Evolutionary conservation across 2,113 vertebrate genomes (phyloP), one percentile per base, ranked within the genome.

Genomic region (Centrocercus urophasianus): DNA sequence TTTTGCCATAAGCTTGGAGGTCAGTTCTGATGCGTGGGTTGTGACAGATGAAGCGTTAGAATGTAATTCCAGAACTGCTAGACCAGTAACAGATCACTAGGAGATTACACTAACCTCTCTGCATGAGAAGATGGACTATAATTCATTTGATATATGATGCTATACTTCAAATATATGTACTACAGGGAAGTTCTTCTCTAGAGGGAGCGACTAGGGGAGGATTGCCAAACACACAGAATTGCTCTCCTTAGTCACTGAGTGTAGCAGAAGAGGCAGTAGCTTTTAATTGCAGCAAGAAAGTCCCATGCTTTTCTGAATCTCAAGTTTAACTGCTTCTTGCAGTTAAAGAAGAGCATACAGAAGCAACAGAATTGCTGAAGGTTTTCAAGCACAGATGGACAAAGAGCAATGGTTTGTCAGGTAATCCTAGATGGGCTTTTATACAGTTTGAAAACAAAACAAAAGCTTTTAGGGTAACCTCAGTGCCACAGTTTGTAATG

Each of bases 151-250:
- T 43, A 43, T 43, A 43, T 16, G 42, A 69, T 6, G 86, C 57
- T 78, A 40, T 9, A 65, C 75, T 88, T 69, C 80, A 93, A 84
- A 82, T 22, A 5, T 60, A 83, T 75, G 81, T 61, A 70, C 4
- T 54, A 78, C 25, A 88, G 24, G 32, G 70, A 71, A 30, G 48
- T 17, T 63, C 72, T 32, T 78, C 59, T 66, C 27, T 61, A 20
- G 20, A 21, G 40, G 70, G 57, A 85, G 74, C 36, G 70, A 54
- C 24, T 54, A 60, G 69, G 22, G 72, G 30, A 92, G n/a, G 66
- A 84, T 45, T 92, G 90, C 73, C 93, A 95, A 92, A 86, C 50
- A 86, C 50, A 70, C 57, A 80, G 32, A 78, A 93, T 66, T 92
- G 86, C 38, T 86, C 42, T 59, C 83, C 65, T 24, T 48, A 88